Evolutionary conservation across 1,140 invertebrate species (phyloP), one percentile per base, ranked within the genome.

Genomic region (Dolichoris vasculosae): DNA sequence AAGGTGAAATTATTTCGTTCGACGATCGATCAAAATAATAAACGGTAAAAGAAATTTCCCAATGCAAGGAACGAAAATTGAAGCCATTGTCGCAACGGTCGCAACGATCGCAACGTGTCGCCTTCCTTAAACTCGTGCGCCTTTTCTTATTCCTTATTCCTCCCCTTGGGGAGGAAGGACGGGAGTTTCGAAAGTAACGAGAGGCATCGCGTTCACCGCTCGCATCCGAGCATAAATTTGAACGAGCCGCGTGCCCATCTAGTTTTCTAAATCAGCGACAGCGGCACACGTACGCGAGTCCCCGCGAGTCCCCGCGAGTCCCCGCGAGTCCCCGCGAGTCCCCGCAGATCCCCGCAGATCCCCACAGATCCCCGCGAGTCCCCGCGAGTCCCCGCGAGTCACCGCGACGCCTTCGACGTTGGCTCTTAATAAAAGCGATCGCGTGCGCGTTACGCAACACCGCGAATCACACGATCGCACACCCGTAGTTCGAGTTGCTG

Each of bases 211-310:
- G 7, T 40, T n/a, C 20, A 32, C 38, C 40, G 38, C 1, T 8
- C 8, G n/a, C 48, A 46, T 8, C 0, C 7, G 17, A 26, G 35
- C 51, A 55, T 78, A 59, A 59, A 63, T 63, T 59, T 63, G 32
- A 23, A 63, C 11, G 30, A 35, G 30, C 8, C 76, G 38, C 48
- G 76, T 63, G 76, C 76, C 32, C 32, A 30, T 78, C 76, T 78
- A 78, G 76, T 63, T 78, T 78, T 59, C 20, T 59, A 78, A 59
- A 78, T 51, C 75, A 76, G 46, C 35, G 30, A 76, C 46, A 51
- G 69, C 40, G 23, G 2, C 40, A 40, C 20, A 71, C 38, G 67
- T 71, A 71, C 67, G 35, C 67, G 32, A n/a, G 40, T 71, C 38
- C 67, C 8, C 32, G 35, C n/a, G n/a, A n/a, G n/a, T n/a, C n/a